Evolutionary conservation across 2,113 vertebrate genomes (phyloP).

Genomic region (Sander vitreus): DNA sequence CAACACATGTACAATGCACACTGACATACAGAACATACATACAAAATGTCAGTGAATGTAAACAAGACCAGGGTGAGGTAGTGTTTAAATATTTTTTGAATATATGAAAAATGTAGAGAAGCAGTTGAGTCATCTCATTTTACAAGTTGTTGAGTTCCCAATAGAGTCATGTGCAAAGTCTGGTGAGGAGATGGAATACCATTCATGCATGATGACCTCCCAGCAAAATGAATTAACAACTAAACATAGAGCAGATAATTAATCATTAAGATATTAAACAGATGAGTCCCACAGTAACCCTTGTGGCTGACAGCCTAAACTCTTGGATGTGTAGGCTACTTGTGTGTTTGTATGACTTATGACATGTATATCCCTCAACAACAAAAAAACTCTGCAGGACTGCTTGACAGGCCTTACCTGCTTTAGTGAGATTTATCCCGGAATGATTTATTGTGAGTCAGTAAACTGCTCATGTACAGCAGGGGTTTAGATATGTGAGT

Average conservation of each 20-base stretch:
- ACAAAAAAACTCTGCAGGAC: conserved; percentile 19
- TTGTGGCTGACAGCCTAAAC: conserved; percentile 11
- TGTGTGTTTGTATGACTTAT: conserved; percentile 19
- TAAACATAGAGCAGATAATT: background rate
- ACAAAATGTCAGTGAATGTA: background rate
- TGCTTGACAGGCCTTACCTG: conserved; percentile 35
- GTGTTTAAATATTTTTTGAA: background rate
- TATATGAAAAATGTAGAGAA: background rate
- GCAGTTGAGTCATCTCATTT: conserved; percentile 1
- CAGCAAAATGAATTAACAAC: background rate
- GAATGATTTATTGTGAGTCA: conserved; percentile 48
- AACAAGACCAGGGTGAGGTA: background rate
- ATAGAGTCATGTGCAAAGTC: background rate
- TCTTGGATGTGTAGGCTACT: background rate
- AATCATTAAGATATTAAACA: background rate
- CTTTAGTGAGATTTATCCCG: conserved; percentile 36
- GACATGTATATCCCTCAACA: conserved; percentile 34
- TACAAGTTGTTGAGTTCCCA: background rate
- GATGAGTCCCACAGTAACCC: conserved; percentile 6
- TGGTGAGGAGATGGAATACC: background rate
- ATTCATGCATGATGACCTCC: background rate
- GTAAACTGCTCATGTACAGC: background rate
- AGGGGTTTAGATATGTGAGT: conserved; percentile 8
- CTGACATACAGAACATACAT: conserved; percentile 23
- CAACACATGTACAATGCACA: conserved; percentile 46